Percentiles rank a stretch among this genome's conserved stretches.
phyloP scores from a whole-genome alignment of 2,888 invertebrate species.

The Colletes collaris region DNA sequence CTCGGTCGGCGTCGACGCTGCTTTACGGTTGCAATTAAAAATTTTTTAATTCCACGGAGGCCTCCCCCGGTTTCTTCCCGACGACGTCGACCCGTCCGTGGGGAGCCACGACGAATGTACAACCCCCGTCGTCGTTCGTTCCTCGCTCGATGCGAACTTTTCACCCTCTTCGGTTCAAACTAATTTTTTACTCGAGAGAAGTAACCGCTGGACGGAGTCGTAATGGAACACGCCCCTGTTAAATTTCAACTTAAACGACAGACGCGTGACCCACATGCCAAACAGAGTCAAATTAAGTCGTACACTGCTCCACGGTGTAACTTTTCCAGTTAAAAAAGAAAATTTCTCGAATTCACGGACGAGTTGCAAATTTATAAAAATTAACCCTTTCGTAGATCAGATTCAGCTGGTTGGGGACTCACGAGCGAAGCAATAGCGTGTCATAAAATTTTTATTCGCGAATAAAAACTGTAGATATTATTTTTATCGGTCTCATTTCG shows the following conservation, averaged over 20 bases:
- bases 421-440: no score
- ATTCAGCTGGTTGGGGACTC: no score
- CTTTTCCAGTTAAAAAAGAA: no score
- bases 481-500: no score
- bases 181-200: conserved; percentile 34
- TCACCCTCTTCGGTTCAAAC: conserved; percentile 2
- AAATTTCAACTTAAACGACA: no score
- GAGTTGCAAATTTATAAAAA: no score
- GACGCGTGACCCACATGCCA: no score
- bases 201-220: conserved; percentile 13
- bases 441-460: not conserved
- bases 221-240: not conserved
- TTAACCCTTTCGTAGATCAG: no score
- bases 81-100: not conserved
- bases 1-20: conserved; percentile 15
- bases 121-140: conserved; percentile 11
- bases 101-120: conserved; percentile 7
- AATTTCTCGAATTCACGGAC: no score
- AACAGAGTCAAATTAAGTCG: no score
- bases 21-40: conserved; percentile 57
- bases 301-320: no score
- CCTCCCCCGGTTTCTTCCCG: not conserved
- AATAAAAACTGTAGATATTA: not conserved
- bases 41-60: conserved; percentile 38
- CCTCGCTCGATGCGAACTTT: conserved; percentile 47